These are phyloP conservation scores for Chaenogobius annularis DNA, from an alignment of 2,113 vertebrate genomes.

Conservation along the genomic window DNA sequence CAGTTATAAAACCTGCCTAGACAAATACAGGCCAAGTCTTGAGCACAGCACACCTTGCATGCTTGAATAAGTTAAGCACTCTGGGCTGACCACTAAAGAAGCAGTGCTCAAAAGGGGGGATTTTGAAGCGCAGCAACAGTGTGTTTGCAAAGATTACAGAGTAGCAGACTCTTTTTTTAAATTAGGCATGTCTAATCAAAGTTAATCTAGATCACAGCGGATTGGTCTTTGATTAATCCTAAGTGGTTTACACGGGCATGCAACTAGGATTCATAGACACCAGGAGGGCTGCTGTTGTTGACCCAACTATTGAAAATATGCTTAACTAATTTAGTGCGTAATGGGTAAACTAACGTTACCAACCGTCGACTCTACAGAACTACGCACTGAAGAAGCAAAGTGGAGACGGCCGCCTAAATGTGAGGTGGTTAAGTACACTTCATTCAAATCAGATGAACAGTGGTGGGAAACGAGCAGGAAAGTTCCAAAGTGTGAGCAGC, in stretches of 20 bases:
- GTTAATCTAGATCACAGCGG: conserved; percentile 35
- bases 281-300: not conserved
- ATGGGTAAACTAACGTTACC: not conserved
- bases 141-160: conserved; percentile 29
- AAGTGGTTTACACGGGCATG: not conserved
- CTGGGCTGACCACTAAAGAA: conserved; percentile 32
- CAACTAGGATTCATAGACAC: not conserved
- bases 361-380: not conserved
- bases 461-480: conserved; percentile 52
- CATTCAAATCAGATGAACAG: conserved; percentile 19
- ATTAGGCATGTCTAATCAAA: conserved; percentile 38
- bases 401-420: no score
- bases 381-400: not conserved
- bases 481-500: conserved; percentile 53
- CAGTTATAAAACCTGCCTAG: conserved; percentile 68
- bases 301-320: not conserved
- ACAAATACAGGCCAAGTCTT: conserved; percentile 54
- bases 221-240: conserved; percentile 12
- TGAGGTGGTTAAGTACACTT: no score
- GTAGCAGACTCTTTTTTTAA: not conserved
- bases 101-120: not conserved
- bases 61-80: conserved; percentile 24
- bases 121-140: conserved; percentile 10
- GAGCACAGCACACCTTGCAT: conserved; percentile 42
- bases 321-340: not conserved